Evolutionary conservation across 2,113 vertebrate genomes (phyloP).

Genomic region (Anoura caudifer): DNA sequence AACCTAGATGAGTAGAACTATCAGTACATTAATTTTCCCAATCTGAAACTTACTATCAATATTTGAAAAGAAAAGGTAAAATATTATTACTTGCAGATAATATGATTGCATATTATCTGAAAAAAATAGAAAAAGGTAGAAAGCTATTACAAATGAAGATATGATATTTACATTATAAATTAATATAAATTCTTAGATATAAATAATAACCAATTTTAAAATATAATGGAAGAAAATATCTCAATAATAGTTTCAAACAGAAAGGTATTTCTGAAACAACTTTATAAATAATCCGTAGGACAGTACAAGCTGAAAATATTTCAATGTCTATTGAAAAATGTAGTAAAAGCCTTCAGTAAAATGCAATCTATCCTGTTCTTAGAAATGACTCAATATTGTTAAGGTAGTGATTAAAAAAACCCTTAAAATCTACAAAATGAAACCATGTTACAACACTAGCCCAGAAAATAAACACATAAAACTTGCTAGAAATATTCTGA

Average conservation of each 20-base stretch:
- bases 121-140: constrained; percentile 1
- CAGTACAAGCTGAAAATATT: not conserved
- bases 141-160: not conserved
- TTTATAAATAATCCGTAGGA: not conserved
- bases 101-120: not conserved
- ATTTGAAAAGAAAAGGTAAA: not conserved
- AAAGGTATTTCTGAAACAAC: not conserved
- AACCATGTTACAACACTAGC: not conserved
- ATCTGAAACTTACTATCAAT: not conserved
- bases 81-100: not conserved
- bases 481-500: not conserved
- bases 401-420: not conserved
- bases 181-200: not conserved
- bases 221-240: not conserved
- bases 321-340: not conserved
- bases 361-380: not conserved
- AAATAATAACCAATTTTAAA: not conserved
- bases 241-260: not conserved
- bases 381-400: not conserved
- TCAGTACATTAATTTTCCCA: not conserved
- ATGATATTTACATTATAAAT: not conserved
- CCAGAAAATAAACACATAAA: not conserved
- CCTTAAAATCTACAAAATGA: not conserved
- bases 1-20: not conserved
- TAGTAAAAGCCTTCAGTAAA: not conserved